Evolutionary conservation across 2,113 vertebrate genomes (phyloP).

Genomic region (Hemiprocne comata): DNA sequence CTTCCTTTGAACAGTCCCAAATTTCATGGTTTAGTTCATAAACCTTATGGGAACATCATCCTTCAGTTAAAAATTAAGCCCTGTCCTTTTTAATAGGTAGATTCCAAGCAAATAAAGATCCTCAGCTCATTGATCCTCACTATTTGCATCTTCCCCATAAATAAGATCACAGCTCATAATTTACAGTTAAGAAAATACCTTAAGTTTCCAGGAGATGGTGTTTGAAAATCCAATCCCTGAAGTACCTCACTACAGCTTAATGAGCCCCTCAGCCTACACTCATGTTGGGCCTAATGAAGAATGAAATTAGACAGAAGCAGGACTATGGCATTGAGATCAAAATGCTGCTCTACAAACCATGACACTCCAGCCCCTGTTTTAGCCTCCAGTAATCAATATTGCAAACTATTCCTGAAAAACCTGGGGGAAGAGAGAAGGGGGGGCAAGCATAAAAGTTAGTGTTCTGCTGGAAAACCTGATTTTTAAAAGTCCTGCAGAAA

Average conservation of each 20-base stretch:
- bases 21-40: not conserved
- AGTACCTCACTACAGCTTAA: not conserved
- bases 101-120: constrained; percentile 7
- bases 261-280: not conserved
- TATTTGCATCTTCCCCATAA: constrained; percentile 40
- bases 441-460: constrained; percentile 47
- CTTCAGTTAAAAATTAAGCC: constrained; percentile 4
- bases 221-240: not conserved
- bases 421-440: constrained; percentile 27
- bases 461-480: not conserved
- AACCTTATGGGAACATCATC: not conserved
- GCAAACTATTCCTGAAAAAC: constrained; percentile 67
- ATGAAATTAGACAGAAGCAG: not conserved
- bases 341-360: not conserved
- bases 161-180: constrained; percentile 25
- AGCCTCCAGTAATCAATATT: constrained; percentile 68
- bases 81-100: not conserved
- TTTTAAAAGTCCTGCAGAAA: constrained; percentile 59
- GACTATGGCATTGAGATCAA: not conserved
- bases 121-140: constrained; percentile 5
- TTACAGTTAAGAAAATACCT: constrained; percentile 35
- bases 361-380: not conserved
- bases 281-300: not conserved
- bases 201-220: not conserved
- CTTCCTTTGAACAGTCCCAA: not conserved